phyloP scores from a whole-genome alignment of 2,797 vertebrate genomes.

The Crypturellus tataupa region DNA sequence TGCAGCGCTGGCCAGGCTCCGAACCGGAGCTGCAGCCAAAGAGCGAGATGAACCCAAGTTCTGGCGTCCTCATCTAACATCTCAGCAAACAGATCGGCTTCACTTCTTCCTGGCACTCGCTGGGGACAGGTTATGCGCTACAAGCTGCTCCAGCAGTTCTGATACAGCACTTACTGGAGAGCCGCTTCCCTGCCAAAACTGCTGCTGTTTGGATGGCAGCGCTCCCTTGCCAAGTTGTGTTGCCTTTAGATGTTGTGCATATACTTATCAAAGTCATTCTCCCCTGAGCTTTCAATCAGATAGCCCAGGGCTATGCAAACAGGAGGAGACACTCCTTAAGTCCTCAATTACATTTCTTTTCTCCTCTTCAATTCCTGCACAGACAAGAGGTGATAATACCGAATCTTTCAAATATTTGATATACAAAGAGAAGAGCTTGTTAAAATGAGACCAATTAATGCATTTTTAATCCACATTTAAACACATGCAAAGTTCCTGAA shows the following conservation, averaged over 20 bases:
- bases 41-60: neutral
- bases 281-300: neutral
- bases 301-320: constrained; percentile 28
- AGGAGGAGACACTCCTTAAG: constrained; percentile 52
- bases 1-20: neutral
- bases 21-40: neutral
- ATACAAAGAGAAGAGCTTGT: constrained; percentile 74
- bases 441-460: constrained; percentile 77
- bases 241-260: constrained; percentile 16
- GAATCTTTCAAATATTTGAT: constrained; percentile 77
- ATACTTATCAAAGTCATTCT: constrained; percentile 55
- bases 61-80: neutral
- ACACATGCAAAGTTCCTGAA: constrained; percentile 68
- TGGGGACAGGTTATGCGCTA: neutral
- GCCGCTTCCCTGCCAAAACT: neutral
- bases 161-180: neutral
- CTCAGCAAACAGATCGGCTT: neutral
- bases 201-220: neutral
- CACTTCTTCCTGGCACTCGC: fast-evolving
- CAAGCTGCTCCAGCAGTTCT: neutral
- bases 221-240: neutral
- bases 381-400: constrained; percentile 69
- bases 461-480: constrained; percentile 77
- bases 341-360: constrained; percentile 67
- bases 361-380: constrained; percentile 61